Evolutionary conservation across 2,888 invertebrate genomes (phyloP).

Genomic region (Oegoconia quadripuncta): DNA sequence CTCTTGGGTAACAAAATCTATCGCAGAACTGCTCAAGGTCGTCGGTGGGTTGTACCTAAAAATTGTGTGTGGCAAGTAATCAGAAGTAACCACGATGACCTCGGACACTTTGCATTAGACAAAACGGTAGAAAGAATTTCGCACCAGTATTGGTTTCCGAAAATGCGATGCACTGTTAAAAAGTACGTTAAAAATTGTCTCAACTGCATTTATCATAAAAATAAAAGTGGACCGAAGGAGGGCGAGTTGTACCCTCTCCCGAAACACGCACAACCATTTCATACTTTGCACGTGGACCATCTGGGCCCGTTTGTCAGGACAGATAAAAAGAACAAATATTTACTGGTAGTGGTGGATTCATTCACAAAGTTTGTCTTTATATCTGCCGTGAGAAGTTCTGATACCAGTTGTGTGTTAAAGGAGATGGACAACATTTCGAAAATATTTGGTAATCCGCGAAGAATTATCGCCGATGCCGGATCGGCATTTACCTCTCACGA

Average conservation of each 20-base stretch:
- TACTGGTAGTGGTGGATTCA: conserved; percentile 32
- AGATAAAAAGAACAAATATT: conserved; percentile 24
- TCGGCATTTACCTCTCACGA: conserved; percentile 14
- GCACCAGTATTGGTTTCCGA: conserved; percentile 21
- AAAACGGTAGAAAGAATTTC: conserved; percentile 25
- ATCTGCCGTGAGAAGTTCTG: conserved; percentile 19
- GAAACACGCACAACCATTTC: conserved; percentile 27
- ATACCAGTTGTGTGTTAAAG: conserved; percentile 7
- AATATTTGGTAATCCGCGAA: conserved; percentile 19
- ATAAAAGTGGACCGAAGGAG: conserved; percentile 21
- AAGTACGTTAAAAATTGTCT: conserved; percentile 35
- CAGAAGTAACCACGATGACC: conserved; percentile 29
- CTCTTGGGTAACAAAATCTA: conserved; percentile 27
- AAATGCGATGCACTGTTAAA: conserved; percentile 16
- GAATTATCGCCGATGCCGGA: conserved; percentile 20
- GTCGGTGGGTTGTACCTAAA: conserved; percentile 30
- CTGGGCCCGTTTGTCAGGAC: conserved; percentile 29
- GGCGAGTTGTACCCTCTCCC: too few species aligned
- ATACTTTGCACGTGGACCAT: conserved; percentile 31
- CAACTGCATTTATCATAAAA: conserved; percentile 35
- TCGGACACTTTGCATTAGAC: conserved; percentile 33
- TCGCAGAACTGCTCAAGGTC: conserved; percentile 23
- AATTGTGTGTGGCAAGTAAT: conserved; percentile 27
- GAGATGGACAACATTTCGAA: conserved; percentile 16
- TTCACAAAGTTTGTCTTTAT: conserved; percentile 39